These are phyloP conservation scores for Amphiprion clarkii DNA, from an alignment of 2,797 vertebrate species.

Conservation along the genomic window DNA sequence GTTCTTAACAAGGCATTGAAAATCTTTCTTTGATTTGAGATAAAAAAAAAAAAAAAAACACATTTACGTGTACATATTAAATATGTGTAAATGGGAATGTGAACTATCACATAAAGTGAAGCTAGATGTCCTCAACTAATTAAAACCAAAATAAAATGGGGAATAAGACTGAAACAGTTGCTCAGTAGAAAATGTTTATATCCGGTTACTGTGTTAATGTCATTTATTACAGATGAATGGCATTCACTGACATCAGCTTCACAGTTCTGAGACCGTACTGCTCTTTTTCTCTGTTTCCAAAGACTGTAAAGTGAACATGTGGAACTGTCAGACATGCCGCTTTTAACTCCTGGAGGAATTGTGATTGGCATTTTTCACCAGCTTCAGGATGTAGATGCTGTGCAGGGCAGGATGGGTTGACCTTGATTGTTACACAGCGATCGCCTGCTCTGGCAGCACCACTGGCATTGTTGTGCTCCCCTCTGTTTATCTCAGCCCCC, in stretches of 20 bases:
- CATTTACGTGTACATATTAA: neutral
- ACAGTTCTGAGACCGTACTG: neutral
- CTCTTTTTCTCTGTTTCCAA: neutral
- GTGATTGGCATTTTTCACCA: neutral
- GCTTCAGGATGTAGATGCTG: slow-evolving; percentile 1
- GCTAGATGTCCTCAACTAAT: neutral
- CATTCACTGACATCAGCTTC: neutral
- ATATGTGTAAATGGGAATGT: neutral
- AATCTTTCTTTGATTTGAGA: neutral
- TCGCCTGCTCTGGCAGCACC: slow-evolving; percentile 36
- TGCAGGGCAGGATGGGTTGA: slow-evolving; percentile 34
- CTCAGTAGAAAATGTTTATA: neutral
- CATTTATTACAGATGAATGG: neutral
- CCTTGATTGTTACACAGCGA: slow-evolving; percentile 54
- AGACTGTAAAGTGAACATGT: neutral
- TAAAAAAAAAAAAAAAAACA: neutral
- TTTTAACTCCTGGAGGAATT: neutral
- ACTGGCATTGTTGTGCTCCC: slow-evolving; percentile 52
- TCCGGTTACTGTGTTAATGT: neutral
- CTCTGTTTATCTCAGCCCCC: slow-evolving; percentile 36
- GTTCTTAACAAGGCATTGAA: neutral
- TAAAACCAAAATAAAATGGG: neutral
- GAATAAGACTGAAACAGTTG: neutral
- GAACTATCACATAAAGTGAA: neutral
- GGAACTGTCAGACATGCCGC: neutral